phyloP scores from a whole-genome alignment of 2,797 vertebrate genomes.

The Enteromius anoplus region DNA sequence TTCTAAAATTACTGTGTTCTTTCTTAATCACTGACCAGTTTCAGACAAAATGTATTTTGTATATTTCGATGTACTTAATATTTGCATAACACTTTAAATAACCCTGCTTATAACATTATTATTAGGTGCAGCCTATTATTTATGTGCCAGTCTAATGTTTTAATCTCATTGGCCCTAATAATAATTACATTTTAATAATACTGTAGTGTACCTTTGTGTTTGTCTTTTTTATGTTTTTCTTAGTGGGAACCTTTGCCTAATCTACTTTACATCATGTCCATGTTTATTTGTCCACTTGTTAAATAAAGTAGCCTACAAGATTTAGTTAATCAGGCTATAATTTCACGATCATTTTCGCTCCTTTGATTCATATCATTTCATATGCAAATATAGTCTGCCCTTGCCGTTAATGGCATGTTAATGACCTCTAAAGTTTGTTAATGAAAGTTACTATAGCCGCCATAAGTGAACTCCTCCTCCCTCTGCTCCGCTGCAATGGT shows the following conservation, averaged over 20 bases:
- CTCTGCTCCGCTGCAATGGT: background rate
- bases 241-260: background rate
- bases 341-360: background rate
- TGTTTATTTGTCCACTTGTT: background rate
- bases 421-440: constrained; percentile 13
- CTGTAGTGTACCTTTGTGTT: background rate
- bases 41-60: background rate
- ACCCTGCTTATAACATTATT: background rate
- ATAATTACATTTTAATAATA: background rate
- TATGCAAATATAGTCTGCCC: background rate
- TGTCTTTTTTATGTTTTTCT: background rate
- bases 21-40: background rate
- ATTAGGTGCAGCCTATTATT: background rate
- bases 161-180: background rate
- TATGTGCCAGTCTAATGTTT: background rate
- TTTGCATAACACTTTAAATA: background rate
- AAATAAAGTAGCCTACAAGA: background rate
- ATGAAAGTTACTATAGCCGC: constrained; percentile 6
- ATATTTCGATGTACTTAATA: background rate
- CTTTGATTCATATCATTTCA: background rate
- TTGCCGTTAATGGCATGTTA: background rate
- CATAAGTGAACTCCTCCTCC: background rate
- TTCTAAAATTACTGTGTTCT: background rate
- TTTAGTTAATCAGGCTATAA: background rate
- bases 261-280: background rate